Percentiles rank a stretch among this genome's conserved stretches.
Conservation (phyloP, 1,140 invertebrate genomes). For the Drosophila baimaii region DNA sequence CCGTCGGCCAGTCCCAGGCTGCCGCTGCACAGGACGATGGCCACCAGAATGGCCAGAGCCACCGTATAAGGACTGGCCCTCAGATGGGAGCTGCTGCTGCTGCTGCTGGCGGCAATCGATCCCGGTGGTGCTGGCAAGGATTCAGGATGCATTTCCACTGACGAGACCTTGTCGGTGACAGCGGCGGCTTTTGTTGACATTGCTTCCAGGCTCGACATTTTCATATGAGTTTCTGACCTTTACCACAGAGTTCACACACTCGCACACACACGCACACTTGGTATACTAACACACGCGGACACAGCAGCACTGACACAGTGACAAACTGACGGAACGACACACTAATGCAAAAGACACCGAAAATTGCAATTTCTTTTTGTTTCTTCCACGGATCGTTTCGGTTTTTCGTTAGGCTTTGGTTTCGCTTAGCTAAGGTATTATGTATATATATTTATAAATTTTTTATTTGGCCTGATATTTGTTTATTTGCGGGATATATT, state of each 20-base stretch:
- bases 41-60: slow-evolving; percentile 42
- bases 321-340: slow-evolving; percentile 23
- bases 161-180: slow-evolving; percentile 31
- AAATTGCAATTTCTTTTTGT: slow-evolving; percentile 57
- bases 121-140: slow-evolving; percentile 10
- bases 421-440: slow-evolving; percentile 33
- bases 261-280: slow-evolving; percentile 8
- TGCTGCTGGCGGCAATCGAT: slow-evolving; percentile 32
- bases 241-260: slow-evolving; percentile 43
- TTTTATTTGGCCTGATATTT: not conserved
- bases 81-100: slow-evolving; percentile 16
- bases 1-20: slow-evolving; percentile 79
- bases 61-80: slow-evolving; percentile 42
- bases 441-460: slow-evolving; percentile 1
- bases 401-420: slow-evolving; percentile 37
- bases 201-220: slow-evolving; percentile 70
- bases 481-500: not conserved
- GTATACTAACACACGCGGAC: slow-evolving; percentile 10
- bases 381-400: slow-evolving; percentile 10
- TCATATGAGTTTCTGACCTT: slow-evolving; percentile 67
- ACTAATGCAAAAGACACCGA: slow-evolving; percentile 23
- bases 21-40: slow-evolving; percentile 63
- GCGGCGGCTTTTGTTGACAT: slow-evolving; percentile 56
- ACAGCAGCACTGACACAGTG: slow-evolving; percentile 9
- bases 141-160: slow-evolving; percentile 33